Conservation (phyloP, 1,140 invertebrate species). For the Nephila pilipes region DNA sequence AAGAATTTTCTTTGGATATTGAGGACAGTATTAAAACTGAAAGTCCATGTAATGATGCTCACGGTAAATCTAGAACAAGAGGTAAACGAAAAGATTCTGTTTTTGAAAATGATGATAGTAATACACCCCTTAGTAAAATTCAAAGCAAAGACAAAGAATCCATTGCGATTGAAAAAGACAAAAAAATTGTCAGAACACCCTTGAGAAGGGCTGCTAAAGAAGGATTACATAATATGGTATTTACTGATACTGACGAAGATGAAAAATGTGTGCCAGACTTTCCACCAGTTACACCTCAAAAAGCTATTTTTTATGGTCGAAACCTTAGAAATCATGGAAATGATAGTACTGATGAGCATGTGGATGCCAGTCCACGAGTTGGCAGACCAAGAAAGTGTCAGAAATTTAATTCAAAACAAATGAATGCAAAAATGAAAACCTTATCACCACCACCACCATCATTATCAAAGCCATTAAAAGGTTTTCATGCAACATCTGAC, state of each 20-base stretch:
- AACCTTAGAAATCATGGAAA: conserved; percentile 61
- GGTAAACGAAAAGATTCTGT: conserved; percentile 28
- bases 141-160: conserved; percentile 53
- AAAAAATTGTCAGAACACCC: conserved; percentile 46
- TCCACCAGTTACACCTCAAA: conserved; percentile 2
- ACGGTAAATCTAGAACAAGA: conserved; percentile 32
- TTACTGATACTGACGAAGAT: conserved; percentile 70
- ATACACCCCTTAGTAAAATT: background rate
- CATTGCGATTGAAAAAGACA: conserved; percentile 33
- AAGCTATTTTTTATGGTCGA: conserved; percentile 54
- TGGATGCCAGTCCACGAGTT: conserved; percentile 10
- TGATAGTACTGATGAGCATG: conserved; percentile 55
- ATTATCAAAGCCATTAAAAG: conserved; percentile 43
- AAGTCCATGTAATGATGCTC: background rate
- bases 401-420: background rate
- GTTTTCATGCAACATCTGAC: background rate
- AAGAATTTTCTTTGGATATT: conserved; percentile 22
- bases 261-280: background rate
- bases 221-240: conserved; percentile 25
- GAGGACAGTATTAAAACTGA: background rate
- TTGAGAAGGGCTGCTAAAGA: conserved; percentile 65
- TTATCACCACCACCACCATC: conserved; percentile 70
- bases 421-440: conserved; percentile 24
- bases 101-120: conserved; percentile 41
- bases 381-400: conserved; percentile 9